Conservation (phyloP, 1,140 invertebrate species). For the Caerostris extrusa region DNA sequence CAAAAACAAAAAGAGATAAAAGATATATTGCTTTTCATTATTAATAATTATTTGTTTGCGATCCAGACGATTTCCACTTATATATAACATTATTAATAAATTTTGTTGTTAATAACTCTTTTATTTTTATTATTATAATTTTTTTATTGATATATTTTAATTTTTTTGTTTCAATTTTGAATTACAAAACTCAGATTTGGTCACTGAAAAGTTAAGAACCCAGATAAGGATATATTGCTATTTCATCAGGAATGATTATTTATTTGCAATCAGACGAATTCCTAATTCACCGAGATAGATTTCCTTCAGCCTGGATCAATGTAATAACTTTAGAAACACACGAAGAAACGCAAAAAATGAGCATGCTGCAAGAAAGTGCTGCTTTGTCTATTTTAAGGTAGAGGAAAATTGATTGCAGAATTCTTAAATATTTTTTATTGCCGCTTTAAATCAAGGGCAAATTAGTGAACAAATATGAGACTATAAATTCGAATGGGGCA, state of each 20-base stretch:
- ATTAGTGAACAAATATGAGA: not conserved
- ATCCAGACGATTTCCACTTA: no score
- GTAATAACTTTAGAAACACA: not conserved
- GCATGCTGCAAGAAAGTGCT: not conserved
- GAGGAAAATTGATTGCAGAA: not conserved
- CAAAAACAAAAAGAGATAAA: no score
- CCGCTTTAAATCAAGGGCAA: slow-evolving; percentile 3
- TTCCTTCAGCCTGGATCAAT: not conserved
- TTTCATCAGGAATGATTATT: not conserved
- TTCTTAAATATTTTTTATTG: slow-evolving; percentile 15
- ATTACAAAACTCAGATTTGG: no score
- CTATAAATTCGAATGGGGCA: not conserved
- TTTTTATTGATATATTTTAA: no score
- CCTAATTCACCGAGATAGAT: not conserved
- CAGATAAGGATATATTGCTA: no score
- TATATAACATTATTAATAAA: no score
- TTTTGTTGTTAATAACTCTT: no score
- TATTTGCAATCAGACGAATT: not conserved
- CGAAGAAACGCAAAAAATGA: not conserved
- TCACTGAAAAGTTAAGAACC: no score
- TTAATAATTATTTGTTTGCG: no score
- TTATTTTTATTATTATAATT: no score
- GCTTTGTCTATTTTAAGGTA: slow-evolving; percentile 14
- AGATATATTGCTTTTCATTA: no score
- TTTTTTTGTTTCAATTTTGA: no score